These are phyloP conservation scores for Ochropleura leucogaster DNA, from an alignment of 2,888 invertebrate species.

Conservation along the genomic window DNA sequence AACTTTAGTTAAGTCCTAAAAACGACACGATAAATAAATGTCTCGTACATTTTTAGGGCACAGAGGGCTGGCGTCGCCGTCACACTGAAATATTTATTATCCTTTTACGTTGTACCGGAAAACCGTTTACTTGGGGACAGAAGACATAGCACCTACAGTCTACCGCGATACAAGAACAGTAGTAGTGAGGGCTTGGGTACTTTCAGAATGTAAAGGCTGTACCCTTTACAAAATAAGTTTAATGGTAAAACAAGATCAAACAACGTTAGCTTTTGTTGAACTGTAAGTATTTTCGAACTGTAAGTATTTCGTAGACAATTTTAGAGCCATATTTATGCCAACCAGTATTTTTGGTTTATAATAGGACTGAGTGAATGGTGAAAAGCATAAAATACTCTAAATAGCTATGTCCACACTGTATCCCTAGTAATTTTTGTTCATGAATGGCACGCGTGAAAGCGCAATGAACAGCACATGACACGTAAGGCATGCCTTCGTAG, in stretches of 20 bases:
- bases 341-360: background rate
- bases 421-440: too few relatives aligned
- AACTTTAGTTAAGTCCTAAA: slow-evolving; percentile 24
- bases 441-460: too few relatives aligned
- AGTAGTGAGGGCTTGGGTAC: background rate
- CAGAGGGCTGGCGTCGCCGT: slow-evolving; percentile 25
- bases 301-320: background rate
- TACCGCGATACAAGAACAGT: background rate
- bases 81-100: slow-evolving; percentile 47
- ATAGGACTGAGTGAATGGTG: too few relatives aligned
- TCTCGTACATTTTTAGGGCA: slow-evolving; percentile 20
- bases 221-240: too few relatives aligned
- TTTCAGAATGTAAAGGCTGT: too few relatives aligned
- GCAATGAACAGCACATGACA: too few relatives aligned
- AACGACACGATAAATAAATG: slow-evolving; percentile 34
- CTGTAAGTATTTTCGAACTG: background rate
- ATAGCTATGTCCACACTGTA: too few relatives aligned
- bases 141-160: slow-evolving; percentile 10
- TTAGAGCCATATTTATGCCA: background rate
- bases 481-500: too few relatives aligned
- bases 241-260: too few relatives aligned
- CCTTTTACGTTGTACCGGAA: slow-evolving; percentile 28
- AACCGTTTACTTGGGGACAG: slow-evolving; percentile 24
- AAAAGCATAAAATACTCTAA: too few relatives aligned
- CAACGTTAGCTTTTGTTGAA: too few relatives aligned